Evolutionary conservation across 2,888 invertebrate species (phyloP).

Genomic region (Drepanosiphum platanoidis): DNA sequence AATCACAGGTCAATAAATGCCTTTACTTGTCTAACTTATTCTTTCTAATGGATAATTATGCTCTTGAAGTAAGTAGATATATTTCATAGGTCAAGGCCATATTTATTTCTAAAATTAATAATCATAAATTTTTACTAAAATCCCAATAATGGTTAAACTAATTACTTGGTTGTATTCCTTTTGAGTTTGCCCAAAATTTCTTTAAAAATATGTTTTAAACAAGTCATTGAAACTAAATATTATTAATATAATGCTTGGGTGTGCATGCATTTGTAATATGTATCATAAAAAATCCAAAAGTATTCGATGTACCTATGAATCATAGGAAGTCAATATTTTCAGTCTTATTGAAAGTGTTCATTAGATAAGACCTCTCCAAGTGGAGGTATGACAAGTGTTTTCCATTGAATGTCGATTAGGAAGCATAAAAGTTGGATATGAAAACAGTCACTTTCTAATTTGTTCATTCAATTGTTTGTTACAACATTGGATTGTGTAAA

Average conservation of each 20-base stretch:
- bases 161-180: not conserved
- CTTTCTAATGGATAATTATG: no score
- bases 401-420: not conserved
- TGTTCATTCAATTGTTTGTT: conserved; percentile 29
- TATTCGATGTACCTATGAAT: not conserved
- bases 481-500: not conserved
- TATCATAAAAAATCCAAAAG: not conserved
- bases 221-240: not conserved
- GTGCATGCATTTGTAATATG: not conserved
- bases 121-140: no score
- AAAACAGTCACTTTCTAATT: conserved; percentile 18
- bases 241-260: not conserved
- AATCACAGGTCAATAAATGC: no score
- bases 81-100: no score
- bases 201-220: not conserved
- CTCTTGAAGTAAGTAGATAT: no score
- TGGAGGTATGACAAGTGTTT: conserved; percentile 1
- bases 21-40: no score
- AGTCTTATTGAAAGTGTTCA: not conserved
- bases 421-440: not conserved
- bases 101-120: no score
- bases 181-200: not conserved
- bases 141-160: no score
- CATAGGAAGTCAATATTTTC: not conserved
- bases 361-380: not conserved